A percentile compares a stretch with the other conserved stretches of the same genome.
Evolutionary conservation across 92 coral and sea anemone genomes (phyloP).

Genomic region (Epizoanthus ramosus): DNA sequence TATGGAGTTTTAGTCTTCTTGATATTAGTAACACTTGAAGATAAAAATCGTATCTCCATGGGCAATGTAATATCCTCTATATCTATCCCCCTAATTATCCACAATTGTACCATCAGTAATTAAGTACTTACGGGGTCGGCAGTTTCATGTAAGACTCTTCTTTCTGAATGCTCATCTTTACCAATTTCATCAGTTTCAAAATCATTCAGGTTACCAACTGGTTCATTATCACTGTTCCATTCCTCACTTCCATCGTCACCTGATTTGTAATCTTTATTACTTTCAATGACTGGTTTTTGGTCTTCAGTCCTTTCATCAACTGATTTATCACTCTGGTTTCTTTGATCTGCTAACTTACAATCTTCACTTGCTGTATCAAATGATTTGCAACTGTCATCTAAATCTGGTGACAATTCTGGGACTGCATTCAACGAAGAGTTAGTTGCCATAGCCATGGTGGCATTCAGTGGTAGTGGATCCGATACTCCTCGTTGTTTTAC

Average conservation of each 20-base stretch:
- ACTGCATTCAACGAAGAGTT: neutral
- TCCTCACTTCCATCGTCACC: neutral
- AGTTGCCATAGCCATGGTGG: slow-evolving; percentile 26
- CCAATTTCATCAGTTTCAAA: slow-evolving; percentile 14
- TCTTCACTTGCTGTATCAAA: neutral
- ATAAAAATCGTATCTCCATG: too few species aligned
- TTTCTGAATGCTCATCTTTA: neutral
- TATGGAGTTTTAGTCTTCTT: too few species aligned
- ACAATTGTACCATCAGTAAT: too few species aligned
- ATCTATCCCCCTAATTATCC: too few species aligned
- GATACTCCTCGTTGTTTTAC: slow-evolving; percentile 44
- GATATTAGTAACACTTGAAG: too few species aligned
- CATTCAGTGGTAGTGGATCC: slow-evolving; percentile 61
- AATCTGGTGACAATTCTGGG: slow-evolving; percentile 4
- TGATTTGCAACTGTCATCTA: neutral
- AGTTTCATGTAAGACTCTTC: slow-evolving; percentile 28
- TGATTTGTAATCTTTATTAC: neutral
- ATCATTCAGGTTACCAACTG: slow-evolving; percentile 19
- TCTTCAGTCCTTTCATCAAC: neutral
- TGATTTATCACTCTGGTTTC: neutral
- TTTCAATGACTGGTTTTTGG: neutral
- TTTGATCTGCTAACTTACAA: neutral
- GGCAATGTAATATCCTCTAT: too few species aligned
- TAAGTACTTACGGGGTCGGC: slow-evolving; percentile 27
- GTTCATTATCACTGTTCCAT: slow-evolving; percentile 37